These are phyloP conservation scores for Polydrusus cervinus DNA, from an alignment of 2,888 invertebrate genomes.

Conservation along the genomic window DNA sequence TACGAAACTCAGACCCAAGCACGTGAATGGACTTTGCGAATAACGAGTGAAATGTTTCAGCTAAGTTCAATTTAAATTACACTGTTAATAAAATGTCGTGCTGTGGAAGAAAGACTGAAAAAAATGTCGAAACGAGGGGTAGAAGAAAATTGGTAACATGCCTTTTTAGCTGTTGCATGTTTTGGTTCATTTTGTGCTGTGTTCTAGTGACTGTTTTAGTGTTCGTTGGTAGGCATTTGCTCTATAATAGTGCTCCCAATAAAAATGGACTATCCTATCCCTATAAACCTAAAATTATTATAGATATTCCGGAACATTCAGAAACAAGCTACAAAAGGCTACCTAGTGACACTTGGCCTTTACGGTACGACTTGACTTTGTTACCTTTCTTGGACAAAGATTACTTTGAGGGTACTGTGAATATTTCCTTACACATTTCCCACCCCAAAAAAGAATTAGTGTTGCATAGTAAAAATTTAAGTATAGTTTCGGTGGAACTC, in stretches of 20 bases:
- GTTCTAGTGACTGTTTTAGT: conserved; percentile 67
- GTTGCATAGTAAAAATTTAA: conserved; percentile 65
- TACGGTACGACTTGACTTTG: conserved; percentile 78
- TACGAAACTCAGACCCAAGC: conserved; percentile 50
- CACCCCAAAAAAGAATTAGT: conserved; percentile 59
- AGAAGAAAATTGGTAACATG: conserved; percentile 56
- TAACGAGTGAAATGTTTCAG: conserved; percentile 57
- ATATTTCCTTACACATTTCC: conserved; percentile 72
- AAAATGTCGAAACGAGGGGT: conserved; percentile 21
- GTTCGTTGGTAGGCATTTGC: conserved; percentile 65
- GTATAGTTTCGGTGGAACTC: conserved; percentile 62
- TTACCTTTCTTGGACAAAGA: conserved; percentile 78
- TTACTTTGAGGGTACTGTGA: conserved; percentile 76
- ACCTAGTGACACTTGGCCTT: conserved; percentile 75
- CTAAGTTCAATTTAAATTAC: conserved; percentile 1
- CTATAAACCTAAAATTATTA: background rate
- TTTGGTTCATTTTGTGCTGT: conserved; percentile 66
- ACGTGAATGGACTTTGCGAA: conserved; percentile 50
- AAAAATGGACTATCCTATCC: conserved; percentile 1
- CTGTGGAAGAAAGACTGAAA: conserved; percentile 34
- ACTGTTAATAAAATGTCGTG: conserved; percentile 44
- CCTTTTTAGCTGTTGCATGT: conserved; percentile 66
- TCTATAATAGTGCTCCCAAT: conserved; percentile 55
- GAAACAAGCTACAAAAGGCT: conserved; percentile 69
- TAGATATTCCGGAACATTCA: conserved; percentile 11